These are phyloP conservation scores for Rutpela maculata DNA, from an alignment of 2,888 invertebrate species.

Conservation along the genomic window DNA sequence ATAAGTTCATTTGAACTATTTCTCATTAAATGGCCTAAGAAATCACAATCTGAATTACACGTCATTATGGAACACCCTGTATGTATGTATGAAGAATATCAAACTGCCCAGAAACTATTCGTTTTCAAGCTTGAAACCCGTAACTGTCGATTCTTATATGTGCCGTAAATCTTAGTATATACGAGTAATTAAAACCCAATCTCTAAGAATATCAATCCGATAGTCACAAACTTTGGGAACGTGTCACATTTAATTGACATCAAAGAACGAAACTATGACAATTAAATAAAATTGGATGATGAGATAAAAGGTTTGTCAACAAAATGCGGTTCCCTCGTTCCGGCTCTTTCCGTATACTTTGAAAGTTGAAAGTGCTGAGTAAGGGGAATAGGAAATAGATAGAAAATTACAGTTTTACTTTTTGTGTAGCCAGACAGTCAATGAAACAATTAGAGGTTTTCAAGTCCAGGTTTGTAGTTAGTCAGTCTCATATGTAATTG, in stretches of 20 bases:
- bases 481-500: background rate
- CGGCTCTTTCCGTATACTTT: slow-evolving; percentile 45
- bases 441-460: slow-evolving; percentile 11
- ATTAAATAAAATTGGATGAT: slow-evolving; percentile 20
- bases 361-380: slow-evolving; percentile 53
- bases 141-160: background rate
- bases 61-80: too few species aligned
- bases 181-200: background rate
- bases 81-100: too few species aligned
- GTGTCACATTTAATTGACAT: slow-evolving; percentile 28
- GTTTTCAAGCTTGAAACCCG: background rate
- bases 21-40: too few species aligned
- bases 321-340: slow-evolving; percentile 34
- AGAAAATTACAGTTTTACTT: slow-evolving; percentile 29
- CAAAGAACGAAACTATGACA: background rate
- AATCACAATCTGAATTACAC: too few species aligned
- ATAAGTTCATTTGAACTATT: too few species aligned
- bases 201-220: slow-evolving; percentile 5
- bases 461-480: background rate
- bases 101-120: too few species aligned
- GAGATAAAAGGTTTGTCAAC: slow-evolving; percentile 32
- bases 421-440: slow-evolving; percentile 21
- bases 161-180: background rate
- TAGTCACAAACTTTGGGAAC: slow-evolving; percentile 12
- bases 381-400: slow-evolving; percentile 14